Base-by-base conservation (phyloP, 2,888 invertebrate species). In the Phragmatobia fuliginosa region DNA sequence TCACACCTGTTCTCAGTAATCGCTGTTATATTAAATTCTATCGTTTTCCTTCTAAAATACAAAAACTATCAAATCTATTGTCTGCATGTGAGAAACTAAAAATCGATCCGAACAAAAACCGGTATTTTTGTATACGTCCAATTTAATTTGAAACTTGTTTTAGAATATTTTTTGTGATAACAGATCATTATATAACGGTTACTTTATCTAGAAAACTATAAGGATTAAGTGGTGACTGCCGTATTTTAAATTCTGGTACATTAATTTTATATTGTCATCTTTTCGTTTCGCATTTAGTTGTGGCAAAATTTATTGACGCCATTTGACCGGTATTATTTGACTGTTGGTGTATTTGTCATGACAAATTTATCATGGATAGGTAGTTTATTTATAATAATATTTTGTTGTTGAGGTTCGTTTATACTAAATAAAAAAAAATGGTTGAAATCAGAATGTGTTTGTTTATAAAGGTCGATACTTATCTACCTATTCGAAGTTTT, bases 1-100 rank as follows among this genome's bases (percentile, higher is more conserved):
- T 88, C 87, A 88, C 75, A 80, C 70, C 63, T 78, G 72, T 87
- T 88, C 87, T 84, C 61, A 71, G 85, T 84, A 88, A 80, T 69
- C 62, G 63, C 49, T 65, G 67, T 56, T 60, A 70, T 67, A 75
- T 79, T 74, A 64, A 75, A 75, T 75, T 74, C 72, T 74, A 82
- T 78, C 62, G 56, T 87, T 87, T 86, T 87, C 87, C 87, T 85
- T 76, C 69, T 80, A 74, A 82, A 78, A 78, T 70, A 16, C 67
- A 67, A 72, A 31, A 68, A 59, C 33, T 71, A 65, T 66, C 73
- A 80, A 79, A 78, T 69, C 80, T 82, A 84, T 84, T 86, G 82
- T 82, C 70, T 71, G 74, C 52, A 68, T 75, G 63, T 71, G 64
- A 56, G 61, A 68, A 25, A 14, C 21, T 52, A 62, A 76, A 64